phyloP scores from a whole-genome alignment of 2,113 vertebrate genomes.

The Poecilia latipinna region DNA sequence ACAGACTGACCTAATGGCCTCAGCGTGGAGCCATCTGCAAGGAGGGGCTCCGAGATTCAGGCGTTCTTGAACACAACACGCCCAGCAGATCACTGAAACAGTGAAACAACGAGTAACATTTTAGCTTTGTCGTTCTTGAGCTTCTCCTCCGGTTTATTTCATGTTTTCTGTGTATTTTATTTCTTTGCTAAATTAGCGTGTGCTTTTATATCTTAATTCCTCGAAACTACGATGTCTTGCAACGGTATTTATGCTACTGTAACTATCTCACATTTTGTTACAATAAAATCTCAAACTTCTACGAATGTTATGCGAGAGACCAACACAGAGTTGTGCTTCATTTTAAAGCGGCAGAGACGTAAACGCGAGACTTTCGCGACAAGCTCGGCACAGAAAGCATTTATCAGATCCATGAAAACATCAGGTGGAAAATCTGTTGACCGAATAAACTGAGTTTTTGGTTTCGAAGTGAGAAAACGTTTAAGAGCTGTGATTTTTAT shows the following conservation, averaged over 20 bases:
- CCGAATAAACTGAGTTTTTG: neutral
- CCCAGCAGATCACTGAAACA: neutral
- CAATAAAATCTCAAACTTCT: neutral
- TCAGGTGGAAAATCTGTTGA: neutral
- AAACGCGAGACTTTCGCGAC: neutral
- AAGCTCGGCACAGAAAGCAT: no score
- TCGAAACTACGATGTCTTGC: neutral
- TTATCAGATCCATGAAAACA: neutral
- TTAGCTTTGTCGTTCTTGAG: neutral
- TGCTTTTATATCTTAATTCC: neutral
- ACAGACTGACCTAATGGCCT: constrained; percentile 58
- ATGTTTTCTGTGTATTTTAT: neutral
- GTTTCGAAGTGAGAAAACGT: neutral
- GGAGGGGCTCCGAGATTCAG: constrained; percentile 18
- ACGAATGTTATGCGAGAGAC: neutral
- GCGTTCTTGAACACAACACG: constrained; percentile 3
- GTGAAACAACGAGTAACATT: neutral
- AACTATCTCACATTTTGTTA: neutral
- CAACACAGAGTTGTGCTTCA: no score
- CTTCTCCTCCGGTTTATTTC: neutral
- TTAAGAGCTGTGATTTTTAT: neutral
- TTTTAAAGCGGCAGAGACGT: neutral
- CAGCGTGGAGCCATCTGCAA: constrained; percentile 38
- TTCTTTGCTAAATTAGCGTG: neutral
- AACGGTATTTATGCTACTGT: neutral